Base-by-base conservation (phyloP, 2,888 invertebrate genomes). In the Julus scanicus region DNA sequence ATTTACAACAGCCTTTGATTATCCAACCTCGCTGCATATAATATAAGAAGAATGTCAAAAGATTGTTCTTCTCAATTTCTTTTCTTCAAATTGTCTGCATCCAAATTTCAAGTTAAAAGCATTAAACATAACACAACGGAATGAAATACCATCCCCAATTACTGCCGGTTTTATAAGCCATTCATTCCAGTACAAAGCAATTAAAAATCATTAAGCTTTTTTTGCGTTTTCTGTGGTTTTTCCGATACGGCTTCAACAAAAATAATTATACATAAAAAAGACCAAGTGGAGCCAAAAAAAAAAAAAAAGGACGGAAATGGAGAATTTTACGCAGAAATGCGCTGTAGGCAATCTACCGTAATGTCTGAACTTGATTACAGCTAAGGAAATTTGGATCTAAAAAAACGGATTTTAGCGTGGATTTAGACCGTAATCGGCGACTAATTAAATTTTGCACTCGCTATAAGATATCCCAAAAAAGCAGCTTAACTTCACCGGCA, bases 1-100 rank as follows among this genome's bases (percentile, higher is more conserved):
- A 71, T 71, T 71, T 71, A 71, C 71, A 71, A 71, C 29, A 20
- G 20, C 71, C 29, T 71, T 71, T 71, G 71, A 71, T 71, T 71
- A 29, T 20, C 71, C 20, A 71, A 71, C 71, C 29, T 6, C 8
- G 29, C 20, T 71, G 71, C 71, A 71, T 20, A 71, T 29, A 29
- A 15, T 15, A 53, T 53, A 53, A 53, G 53, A 53, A 17, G 15
- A 8, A 71, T 9, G 71, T 71, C 71, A 29, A 71, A 71, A 29
- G 29, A 20, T 71, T 20, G 20, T 15, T 17, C 71, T 29, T 29
- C 71, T 71, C 71, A n/a, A 71, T 71, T 20, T 20, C 29, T 71
- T 71, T 29, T 63, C 57, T 63, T 63, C n/a, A 63, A 29, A 1
- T 63, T 63, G 17, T n/a, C 2, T 5, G 5, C 57, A 6, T n/a